Evolutionary conservation across 35 echinoderm and acorn worm genomes (phyloP), one percentile per base, ranked within the genome.

Genomic region (Acanthaster planci): DNA sequence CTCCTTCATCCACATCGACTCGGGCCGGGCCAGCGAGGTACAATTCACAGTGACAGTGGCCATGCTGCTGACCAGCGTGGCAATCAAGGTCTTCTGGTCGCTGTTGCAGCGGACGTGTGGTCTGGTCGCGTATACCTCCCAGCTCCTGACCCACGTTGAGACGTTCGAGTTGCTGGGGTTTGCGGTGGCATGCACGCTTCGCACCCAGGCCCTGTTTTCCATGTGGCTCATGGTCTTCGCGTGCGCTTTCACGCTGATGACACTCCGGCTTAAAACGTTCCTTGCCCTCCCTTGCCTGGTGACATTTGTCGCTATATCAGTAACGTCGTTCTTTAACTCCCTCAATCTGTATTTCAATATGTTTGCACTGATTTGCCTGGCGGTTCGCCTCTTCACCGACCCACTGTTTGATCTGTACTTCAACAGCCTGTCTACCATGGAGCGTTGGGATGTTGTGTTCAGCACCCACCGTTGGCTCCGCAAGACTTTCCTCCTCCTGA

Each of bases 151-250:
- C 8, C 85, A 80, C 6, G 78, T 89, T 21, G 96, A 99, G 77
- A 78, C 76, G 39, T 99, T 91, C 88, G 84, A 94, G 54, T 85
- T 89, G 39, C 51, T 94, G 31, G 96, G 96, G 12, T 99, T 99
- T 83, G 88, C 88, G 37, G 72, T 94, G 0, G 96, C 96, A 8
- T 94, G 96, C 55, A 79, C 93, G 16, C 75, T 99, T 21, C 60
- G 81, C 36, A 42, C 88, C 21, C 38, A 81, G 30, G 52, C 90
- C 39, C 86, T 92, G 76, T 51, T 76, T 0, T 88, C 88, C 42
- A 68, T 99, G 54, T 99, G 92, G 92, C 55, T 94, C 23, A 67
- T 97, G 36, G 87, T 98, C 2, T 77, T 89, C 39, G 92, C 82
- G 38, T 91, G 80, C 81, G 54, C 81, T 12, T 86, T 98, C 51